Percentiles rank a stretch among this genome's conserved stretches.
Conservation (phyloP, 2,113 vertebrate genomes). For the Aix galericulata region DNA sequence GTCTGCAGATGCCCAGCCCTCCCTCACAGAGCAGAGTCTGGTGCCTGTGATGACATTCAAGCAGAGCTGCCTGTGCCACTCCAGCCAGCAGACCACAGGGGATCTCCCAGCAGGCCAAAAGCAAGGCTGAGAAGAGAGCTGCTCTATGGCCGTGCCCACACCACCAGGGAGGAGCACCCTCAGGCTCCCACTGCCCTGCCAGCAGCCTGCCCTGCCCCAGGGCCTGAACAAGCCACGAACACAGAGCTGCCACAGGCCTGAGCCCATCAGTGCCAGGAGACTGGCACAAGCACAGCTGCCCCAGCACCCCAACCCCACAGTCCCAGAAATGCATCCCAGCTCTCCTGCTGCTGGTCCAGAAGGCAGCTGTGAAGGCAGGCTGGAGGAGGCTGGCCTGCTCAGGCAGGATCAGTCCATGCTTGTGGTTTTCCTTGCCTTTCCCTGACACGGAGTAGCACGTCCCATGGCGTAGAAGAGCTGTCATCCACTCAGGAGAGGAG, state of each 20-base stretch:
- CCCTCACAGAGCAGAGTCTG: accelerated
- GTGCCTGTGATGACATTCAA: background rate
- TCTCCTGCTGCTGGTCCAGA: background rate
- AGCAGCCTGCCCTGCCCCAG: background rate
- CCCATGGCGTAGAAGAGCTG: background rate
- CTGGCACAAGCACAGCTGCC: background rate
- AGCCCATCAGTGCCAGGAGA: background rate
- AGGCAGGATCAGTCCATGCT: too few relatives aligned
- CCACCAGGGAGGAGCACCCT: background rate
- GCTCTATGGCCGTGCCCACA: too few relatives aligned
- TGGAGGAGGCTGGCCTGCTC: background rate
- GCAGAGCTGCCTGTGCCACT: accelerated
- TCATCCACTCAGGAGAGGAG: accelerated
- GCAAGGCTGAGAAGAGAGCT: background rate
- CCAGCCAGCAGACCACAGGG: background rate
- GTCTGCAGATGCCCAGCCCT: background rate
- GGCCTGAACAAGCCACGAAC: background rate
- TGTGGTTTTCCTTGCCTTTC: background rate
- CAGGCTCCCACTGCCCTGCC: background rate
- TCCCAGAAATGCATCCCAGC: background rate
- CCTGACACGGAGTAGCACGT: too few relatives aligned
- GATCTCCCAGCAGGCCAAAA: background rate
- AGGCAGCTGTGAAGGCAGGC: background rate
- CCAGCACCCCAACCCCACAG: too few relatives aligned
- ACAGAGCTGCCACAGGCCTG: background rate